Base-by-base conservation (phyloP, 2,797 vertebrate genomes). In the Alauda arvensis region DNA sequence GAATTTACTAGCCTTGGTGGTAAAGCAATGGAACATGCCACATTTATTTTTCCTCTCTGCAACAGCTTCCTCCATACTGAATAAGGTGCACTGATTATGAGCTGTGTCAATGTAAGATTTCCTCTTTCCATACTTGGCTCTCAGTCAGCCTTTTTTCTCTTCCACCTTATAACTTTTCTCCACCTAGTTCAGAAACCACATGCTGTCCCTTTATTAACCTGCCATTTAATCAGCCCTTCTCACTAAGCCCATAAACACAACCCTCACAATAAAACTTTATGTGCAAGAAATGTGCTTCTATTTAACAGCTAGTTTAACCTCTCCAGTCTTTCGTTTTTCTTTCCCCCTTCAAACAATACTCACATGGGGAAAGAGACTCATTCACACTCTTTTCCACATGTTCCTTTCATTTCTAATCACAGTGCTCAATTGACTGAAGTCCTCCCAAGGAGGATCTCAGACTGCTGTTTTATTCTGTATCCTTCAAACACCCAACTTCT, bases 221-320 rank as follows among this genome's bases (percentile, higher is more conserved):
- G 67, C 93, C 67, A 88, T 93, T 94, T 93, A 93, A 91, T 82
- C 88, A 94, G 70, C 74, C 83, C 60, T 94, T 93, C 91, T 95
- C 90, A 83, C 84, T 89, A 93, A 90, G 77, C 87, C 75, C 88
- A 90, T 94, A 93, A 93, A 94, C 90, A 92, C 87, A 94, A 88
- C 72, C 40, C 68, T 94, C 63, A 92, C 91, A 95, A 86, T 95
- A 94, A 95, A 95, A 94, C 62, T 90, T 94, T 94, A 95, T 93
- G 89, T 91, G 85, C 88, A 91, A 95, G 77, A 89, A 94, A 94
- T 87, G 91, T 94, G 94, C 90, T 94, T 93, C 79, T 82, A 85
- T 95, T 95, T 93, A 93, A 88, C 87, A 93, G 90, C 88, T 91
- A 92, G 83, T 93, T 94, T 94, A 94, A 92, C 79, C 67, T 94